Evolutionary conservation across 1,140 invertebrate species (phyloP).

Genomic region (Parasteatoda tepidariorum): DNA sequence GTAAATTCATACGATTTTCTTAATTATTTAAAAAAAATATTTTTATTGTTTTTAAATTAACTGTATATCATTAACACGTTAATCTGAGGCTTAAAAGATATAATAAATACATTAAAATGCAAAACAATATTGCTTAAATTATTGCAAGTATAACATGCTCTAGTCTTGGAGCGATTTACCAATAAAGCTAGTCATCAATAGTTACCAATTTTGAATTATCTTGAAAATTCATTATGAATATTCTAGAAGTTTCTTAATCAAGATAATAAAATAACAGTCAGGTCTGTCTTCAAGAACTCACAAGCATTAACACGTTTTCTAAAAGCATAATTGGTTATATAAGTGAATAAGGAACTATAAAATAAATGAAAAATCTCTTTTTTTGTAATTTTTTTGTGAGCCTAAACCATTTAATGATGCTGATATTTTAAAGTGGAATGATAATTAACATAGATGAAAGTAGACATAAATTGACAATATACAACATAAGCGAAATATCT

Average conservation of each 20-base stretch:
- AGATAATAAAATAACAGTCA: not conserved
- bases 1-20: no score
- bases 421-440: constrained; percentile 44
- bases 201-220: not conserved
- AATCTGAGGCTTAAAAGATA: not conserved
- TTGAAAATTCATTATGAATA: not conserved
- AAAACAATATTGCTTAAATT: not conserved
- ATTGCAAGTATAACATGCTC: not conserved
- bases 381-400: constrained; percentile 38
- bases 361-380: constrained; percentile 24
- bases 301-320: not conserved
- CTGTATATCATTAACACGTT: no score
- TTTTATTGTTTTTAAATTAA: no score
- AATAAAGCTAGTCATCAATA: not conserved
- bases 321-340: not conserved
- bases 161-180: not conserved
- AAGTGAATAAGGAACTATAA: constrained; percentile 52
- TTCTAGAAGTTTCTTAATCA: not conserved
- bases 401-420: constrained; percentile 47
- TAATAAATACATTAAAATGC: not conserved
- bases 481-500: constrained; percentile 35
- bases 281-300: not conserved
- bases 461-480: constrained; percentile 24
- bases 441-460: constrained; percentile 34
- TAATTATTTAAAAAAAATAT: no score